A percentile compares a stretch with the other conserved stretches of the same genome.
phyloP scores from a whole-genome alignment of 2,113 vertebrate species.

The Bujurquina vittata region DNA sequence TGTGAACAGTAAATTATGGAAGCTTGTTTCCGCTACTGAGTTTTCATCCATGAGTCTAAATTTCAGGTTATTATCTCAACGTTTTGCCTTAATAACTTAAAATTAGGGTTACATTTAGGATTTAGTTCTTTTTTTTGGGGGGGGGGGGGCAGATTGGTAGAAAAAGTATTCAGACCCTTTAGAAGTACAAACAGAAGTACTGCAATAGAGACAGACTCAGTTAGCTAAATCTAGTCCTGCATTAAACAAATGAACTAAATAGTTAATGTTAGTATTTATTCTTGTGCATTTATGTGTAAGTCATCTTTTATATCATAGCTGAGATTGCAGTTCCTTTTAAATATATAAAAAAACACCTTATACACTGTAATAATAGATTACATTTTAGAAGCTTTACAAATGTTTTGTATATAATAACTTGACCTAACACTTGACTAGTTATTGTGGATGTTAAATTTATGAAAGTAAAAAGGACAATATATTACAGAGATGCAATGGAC shows the following conservation, averaged over 20 bases:
- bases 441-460: not conserved
- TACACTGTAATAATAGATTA: fast-evolving
- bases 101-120: not conserved
- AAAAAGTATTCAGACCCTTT: not conserved
- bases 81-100: not conserved
- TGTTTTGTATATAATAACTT: not conserved
- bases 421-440: not conserved
- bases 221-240: not conserved
- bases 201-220: not conserved
- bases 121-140: no score
- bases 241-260: not conserved
- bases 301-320: fast-evolving
- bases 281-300: not conserved
- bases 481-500: not conserved
- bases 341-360: no score
- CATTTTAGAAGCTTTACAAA: not conserved
- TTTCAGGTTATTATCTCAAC: not conserved
- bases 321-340: not conserved
- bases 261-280: not conserved
- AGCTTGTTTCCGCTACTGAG: fast-evolving
- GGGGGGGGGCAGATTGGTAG: no score
- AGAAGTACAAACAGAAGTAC: not conserved
- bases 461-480: not conserved
- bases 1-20: not conserved
- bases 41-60: not conserved